Evolutionary conservation across 2,888 invertebrate genomes (phyloP).

Genomic region (Ichneumoninae sp.): DNA sequence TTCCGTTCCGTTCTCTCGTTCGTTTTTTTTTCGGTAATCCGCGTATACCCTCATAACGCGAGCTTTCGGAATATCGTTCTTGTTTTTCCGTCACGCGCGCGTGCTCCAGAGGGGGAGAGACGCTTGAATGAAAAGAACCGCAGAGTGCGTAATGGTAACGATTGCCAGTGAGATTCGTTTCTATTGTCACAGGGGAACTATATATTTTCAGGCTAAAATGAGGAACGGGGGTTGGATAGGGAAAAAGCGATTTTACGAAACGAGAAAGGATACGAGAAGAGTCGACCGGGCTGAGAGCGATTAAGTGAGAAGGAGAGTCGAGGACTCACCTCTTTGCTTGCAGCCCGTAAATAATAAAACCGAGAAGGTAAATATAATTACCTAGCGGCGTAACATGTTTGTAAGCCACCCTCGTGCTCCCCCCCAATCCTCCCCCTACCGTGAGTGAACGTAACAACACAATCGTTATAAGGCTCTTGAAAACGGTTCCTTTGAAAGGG

Average conservation of each 20-base stretch:
- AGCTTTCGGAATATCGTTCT: constrained; percentile 31
- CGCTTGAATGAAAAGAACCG: constrained; percentile 43
- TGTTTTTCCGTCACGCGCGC: constrained; percentile 19
- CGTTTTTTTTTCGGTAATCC: constrained; percentile 44
- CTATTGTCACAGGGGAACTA: constrained; percentile 45
- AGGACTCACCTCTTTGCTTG: constrained; percentile 48
- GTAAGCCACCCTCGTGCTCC: constrained; percentile 68
- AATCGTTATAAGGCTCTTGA: constrained; percentile 78
- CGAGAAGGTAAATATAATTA: constrained; percentile 84
- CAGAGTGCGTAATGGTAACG: constrained; percentile 59
- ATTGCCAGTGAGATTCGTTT: constrained; percentile 51
- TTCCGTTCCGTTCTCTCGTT: constrained; percentile 34
- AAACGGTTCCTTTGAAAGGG: constrained; percentile 78
- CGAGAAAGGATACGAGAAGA: constrained; percentile 12
- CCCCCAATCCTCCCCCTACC: neutral
- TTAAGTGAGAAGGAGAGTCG: constrained; percentile 45
- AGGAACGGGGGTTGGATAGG: constrained; percentile 1
- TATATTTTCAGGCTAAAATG: constrained; percentile 22
- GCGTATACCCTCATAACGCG: constrained; percentile 30
- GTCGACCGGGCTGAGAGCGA: neutral
- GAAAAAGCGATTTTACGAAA: constrained; percentile 24
- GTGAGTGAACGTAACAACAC: constrained; percentile 76
- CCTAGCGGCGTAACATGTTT: constrained; percentile 77
- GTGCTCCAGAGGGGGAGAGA: neutral
- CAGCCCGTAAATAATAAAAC: constrained; percentile 82